These are phyloP conservation scores for Anthonomus grandis DNA, from an alignment of 1,140 invertebrate genomes.

Conservation along the genomic window DNA sequence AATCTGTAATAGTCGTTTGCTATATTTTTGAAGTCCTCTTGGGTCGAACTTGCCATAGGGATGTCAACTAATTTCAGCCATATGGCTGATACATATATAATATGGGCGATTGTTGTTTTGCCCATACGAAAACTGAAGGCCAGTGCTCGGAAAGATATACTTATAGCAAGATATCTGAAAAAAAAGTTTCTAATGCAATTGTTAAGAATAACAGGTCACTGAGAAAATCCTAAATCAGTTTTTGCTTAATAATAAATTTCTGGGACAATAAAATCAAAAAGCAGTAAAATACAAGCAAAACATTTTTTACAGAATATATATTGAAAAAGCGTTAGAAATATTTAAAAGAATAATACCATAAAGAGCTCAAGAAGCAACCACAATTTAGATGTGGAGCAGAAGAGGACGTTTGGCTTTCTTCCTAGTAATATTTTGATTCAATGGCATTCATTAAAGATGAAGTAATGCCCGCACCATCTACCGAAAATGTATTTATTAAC, in stretches of 20 bases:
- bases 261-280: too few relatives aligned
- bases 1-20: slow-evolving; percentile 4
- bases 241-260: neutral
- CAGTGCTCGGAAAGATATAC: neutral
- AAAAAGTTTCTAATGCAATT: neutral
- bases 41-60: neutral
- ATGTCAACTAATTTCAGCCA: neutral
- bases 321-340: too few relatives aligned
- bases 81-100: neutral
- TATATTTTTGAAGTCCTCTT: neutral
- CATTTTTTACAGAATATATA: too few relatives aligned
- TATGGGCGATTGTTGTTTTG: slow-evolving; percentile 3
- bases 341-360: neutral
- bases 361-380: slow-evolving; percentile 2
- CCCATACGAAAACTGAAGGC: slow-evolving; percentile 4
- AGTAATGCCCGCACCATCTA: slow-evolving; percentile 5
- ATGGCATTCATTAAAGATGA: slow-evolving; percentile 5
- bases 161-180: too few relatives aligned
- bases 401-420: neutral
- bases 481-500: neutral
- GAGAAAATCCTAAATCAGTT: neutral
- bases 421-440: slow-evolving; percentile 1
- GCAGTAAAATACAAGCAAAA: too few relatives aligned
- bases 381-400: neutral
- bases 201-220: neutral